Conservation (phyloP, 2,888 invertebrate species). For the Neoitamus cyanurus region DNA sequence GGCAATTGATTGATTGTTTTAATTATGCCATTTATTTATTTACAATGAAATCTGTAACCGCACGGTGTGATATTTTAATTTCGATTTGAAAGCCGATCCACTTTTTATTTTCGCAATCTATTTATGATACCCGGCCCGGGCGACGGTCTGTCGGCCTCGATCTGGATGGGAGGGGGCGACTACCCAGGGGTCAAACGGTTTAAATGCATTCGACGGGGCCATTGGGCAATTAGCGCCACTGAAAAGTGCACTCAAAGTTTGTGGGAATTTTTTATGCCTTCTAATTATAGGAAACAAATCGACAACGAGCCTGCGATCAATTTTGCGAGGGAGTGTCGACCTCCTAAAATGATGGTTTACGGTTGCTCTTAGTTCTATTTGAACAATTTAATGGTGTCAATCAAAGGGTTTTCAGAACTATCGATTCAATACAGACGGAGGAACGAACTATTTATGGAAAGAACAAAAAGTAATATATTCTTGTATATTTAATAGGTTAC, state of each 20-base stretch:
- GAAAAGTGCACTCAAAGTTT: conserved; percentile 19
- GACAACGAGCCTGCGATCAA: neutral
- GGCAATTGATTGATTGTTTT: conserved; percentile 50
- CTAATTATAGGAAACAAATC: conserved; percentile 3
- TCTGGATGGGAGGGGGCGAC: neutral
- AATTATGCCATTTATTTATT: conserved; percentile 51
- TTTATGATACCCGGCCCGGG: neutral
- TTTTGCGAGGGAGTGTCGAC: neutral
- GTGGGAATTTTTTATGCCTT: conserved; percentile 8
- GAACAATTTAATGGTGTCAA: neutral
- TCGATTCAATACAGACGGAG: too few species aligned
- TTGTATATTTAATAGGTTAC: too few species aligned
- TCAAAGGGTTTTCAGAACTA: too few species aligned
- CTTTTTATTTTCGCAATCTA: conserved; percentile 47
- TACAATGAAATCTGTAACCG: conserved; percentile 51
- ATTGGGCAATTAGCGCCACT: conserved; percentile 18
- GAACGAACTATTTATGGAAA: too few species aligned
- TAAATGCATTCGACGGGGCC: conserved; percentile 11
- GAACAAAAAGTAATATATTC: too few species aligned
- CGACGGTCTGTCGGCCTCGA: neutral
- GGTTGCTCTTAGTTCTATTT: neutral
- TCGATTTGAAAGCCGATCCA: conserved; percentile 43
- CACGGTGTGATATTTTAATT: conserved; percentile 49
- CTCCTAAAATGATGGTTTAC: neutral
- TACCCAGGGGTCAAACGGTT: neutral